A percentile compares a stretch with the other conserved stretches of the same genome.
These are phyloP conservation scores for Yponomeuta sedellus DNA, from an alignment of 2,888 invertebrate genomes.

Conservation along the genomic window DNA sequence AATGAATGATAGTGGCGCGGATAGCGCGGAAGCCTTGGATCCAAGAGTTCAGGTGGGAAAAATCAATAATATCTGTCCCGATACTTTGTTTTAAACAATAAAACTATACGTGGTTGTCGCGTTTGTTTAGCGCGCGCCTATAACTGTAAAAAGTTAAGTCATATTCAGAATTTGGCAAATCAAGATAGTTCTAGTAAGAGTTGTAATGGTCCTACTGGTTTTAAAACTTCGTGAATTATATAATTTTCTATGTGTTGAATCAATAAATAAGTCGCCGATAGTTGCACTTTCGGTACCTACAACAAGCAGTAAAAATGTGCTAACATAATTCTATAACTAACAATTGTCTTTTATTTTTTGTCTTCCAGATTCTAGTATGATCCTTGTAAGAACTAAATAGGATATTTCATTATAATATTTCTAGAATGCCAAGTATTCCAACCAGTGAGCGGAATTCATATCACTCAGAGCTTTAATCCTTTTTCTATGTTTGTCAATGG, in stretches of 20 bases:
- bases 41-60: slow-evolving; percentile 85
- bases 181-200: neutral
- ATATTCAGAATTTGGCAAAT: neutral
- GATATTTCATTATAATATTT: too few species aligned
- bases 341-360: too few species aligned
- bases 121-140: neutral
- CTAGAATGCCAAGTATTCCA: too few species aligned
- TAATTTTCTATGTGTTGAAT: neutral
- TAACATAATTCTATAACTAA: too few species aligned
- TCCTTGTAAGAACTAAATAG: too few species aligned
- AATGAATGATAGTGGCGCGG: slow-evolving; percentile 78
- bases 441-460: too few species aligned
- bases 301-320: too few species aligned
- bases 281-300: too few species aligned
- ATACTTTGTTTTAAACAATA: slow-evolving; percentile 8
- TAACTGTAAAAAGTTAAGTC: neutral
- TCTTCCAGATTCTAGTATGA: too few species aligned
- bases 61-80: slow-evolving; percentile 48
- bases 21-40: slow-evolving; percentile 84
- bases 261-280: too few species aligned
- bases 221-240: neutral
- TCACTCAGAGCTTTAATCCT: too few species aligned
- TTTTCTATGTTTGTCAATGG: too few species aligned
- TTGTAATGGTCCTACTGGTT: neutral
- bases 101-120: neutral